Conservation (phyloP, 1,140 invertebrate genomes). For the Tribolium castaneum region DNA sequence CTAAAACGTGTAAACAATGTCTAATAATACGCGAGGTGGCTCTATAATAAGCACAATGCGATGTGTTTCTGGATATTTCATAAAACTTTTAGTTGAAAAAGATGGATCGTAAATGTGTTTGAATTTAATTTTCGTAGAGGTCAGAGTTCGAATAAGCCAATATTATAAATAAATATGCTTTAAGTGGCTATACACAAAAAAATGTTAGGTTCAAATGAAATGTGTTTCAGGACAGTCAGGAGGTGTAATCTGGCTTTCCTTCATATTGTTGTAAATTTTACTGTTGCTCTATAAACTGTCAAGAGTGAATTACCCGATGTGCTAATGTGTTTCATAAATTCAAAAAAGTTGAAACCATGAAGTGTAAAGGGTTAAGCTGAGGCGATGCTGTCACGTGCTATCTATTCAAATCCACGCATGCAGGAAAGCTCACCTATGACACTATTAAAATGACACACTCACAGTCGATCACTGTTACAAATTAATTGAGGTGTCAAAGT, state of each 20-base stretch:
- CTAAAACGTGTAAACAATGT: no score
- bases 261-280: not conserved
- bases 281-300: not conserved
- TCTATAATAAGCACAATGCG: no score
- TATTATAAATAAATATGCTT: not conserved
- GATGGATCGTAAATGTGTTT: not conserved
- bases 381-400: slow-evolving; percentile 8
- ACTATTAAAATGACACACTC: slow-evolving; percentile 21
- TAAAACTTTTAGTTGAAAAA: not conserved
- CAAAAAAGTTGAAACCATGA: slow-evolving; percentile 7
- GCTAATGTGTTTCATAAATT: not conserved
- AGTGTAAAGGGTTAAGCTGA: slow-evolving; percentile 22
- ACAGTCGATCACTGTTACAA: slow-evolving; percentile 12
- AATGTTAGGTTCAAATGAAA: no score
- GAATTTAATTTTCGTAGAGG: not conserved
- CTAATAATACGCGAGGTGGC: no score
- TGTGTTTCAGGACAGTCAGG: no score
- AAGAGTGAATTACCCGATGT: not conserved
- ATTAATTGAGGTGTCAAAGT: slow-evolving; percentile 9
- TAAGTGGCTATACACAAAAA: no score
- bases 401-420: slow-evolving; percentile 7
- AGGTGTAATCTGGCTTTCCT: not conserved
- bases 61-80: no score
- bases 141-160: not conserved
- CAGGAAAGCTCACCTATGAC: slow-evolving; percentile 19